Base-by-base conservation (phyloP, 1,140 invertebrate genomes). In the Potamilus streckersoni region DNA sequence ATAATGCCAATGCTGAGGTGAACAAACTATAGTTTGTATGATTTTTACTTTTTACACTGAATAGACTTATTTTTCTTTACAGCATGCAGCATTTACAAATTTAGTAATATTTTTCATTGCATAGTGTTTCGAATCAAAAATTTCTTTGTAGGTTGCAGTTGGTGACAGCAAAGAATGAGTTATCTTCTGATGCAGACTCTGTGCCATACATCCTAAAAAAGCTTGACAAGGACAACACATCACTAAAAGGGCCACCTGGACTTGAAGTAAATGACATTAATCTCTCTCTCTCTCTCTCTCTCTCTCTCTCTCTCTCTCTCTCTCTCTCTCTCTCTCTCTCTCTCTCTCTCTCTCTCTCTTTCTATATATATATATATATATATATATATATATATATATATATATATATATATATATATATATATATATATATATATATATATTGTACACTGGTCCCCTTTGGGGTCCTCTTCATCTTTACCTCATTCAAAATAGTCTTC, bases 201-300 rank as follows among this genome's bases (percentile, higher is more conserved):
- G 80, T 86, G 79, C 87, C 87, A 0, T 89, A 82, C 71, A 85
- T 90, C 13, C 84, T 90, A 17, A 81, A 87, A 57, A 85, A 79
- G 73, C 71, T 90, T 15, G 84, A 88, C 59, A 81, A 84, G 62
- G 87, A 89, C 76, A 85, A 84, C 23, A 74, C 83, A 0, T 31
- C 84, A 4, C 66, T 81, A n/a, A 83, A 87, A 66, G 84, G 84
- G 1, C 81, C 86, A 3, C 85, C 88, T 27, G 88, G 88, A n/a
- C 78, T 87, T 56, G 85, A 89, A 83, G 88, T 88, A 73, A 71
- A 64, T 69, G 31, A 23, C 17, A 0, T 60, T 31, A 27, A 31
- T 31, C 27, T 31, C 27, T 31, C 27, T 31, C 27, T 31, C 27
- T 31, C 27, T 31, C 27, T 31, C 27, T 31, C 27, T 31, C 23